A percentile compares a stretch with the other conserved stretches of the same genome.
Evolutionary conservation across 2,113 vertebrate genomes (phyloP).

Genomic region (Motacilla tschutschensis): DNA sequence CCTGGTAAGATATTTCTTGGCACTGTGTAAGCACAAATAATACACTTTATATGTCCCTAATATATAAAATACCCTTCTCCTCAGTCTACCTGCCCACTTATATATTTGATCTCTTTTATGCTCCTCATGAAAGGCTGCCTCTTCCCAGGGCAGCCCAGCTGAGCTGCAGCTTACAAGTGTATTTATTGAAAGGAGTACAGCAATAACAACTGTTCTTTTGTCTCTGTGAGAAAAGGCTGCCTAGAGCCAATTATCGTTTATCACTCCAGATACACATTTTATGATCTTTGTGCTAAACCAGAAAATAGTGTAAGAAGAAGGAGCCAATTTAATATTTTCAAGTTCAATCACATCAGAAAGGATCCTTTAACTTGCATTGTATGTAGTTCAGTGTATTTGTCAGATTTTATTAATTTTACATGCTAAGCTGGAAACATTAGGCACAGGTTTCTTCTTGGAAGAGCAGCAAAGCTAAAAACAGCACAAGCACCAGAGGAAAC

Average conservation of each 20-base stretch:
- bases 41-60: background rate
- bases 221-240: slow-evolving; percentile 31
- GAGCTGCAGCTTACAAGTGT: slow-evolving; percentile 13
- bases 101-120: background rate
- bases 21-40: background rate
- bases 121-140: background rate
- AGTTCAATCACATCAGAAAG: background rate
- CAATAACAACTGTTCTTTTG: slow-evolving; percentile 45
- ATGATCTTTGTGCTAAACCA: slow-evolving; percentile 25
- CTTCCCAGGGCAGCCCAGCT: background rate
- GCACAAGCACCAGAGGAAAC: slow-evolving; percentile 38
- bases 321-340: slow-evolving; percentile 26
- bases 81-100: background rate
- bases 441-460: slow-evolving; percentile 36
- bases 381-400: slow-evolving; percentile 24
- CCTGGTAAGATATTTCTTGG: background rate
- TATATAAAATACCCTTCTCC: background rate
- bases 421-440: slow-evolving; percentile 40
- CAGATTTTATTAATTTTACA: slow-evolving; percentile 54
- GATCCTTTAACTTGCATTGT: background rate
- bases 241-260: slow-evolving; percentile 38
- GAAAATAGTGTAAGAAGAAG: background rate
- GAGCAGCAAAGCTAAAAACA: slow-evolving; percentile 65
- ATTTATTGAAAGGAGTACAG: slow-evolving; percentile 38
- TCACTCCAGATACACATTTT: slow-evolving; percentile 39